These are phyloP conservation scores for Trididemnum nubilum DNA, from an alignment of 23 tunicate genomes.

Conservation along the genomic window DNA sequence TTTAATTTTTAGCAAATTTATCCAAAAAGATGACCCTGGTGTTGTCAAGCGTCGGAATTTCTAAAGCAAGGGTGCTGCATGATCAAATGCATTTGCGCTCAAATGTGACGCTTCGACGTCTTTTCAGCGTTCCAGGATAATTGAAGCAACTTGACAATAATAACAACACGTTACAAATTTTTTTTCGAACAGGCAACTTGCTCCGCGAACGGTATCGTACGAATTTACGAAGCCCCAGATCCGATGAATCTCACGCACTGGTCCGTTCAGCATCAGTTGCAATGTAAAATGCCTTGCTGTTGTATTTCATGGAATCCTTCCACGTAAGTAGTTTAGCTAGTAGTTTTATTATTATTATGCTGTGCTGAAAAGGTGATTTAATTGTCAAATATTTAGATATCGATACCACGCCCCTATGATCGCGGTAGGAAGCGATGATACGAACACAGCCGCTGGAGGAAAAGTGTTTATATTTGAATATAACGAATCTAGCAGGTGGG, in stretches of 20 bases:
- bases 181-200: conserved; percentile 65
- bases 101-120: no score
- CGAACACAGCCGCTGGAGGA: conserved; percentile 57
- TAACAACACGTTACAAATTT: no score
- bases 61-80: no score
- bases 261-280: conserved; percentile 68
- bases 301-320: conserved; percentile 94
- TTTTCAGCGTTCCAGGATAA: no score
- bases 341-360: no score
- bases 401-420: conserved; percentile 77
- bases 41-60: no score
- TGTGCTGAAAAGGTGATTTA: no score
- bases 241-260: conserved; percentile 82
- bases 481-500: conserved; percentile 47
- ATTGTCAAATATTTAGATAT: conserved; percentile 18
- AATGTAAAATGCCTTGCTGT: conserved; percentile 66
- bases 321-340: conserved; percentile 36
- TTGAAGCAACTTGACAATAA: no score
- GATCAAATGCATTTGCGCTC: no score
- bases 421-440: conserved; percentile 91
- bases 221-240: conserved; percentile 94
- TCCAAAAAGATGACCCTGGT: no score
- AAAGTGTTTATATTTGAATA: conserved; percentile 86
- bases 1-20: no score
- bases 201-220: conserved; percentile 63